phyloP scores from a whole-genome alignment of 2,797 vertebrate genomes.

The Galaxias olidus region DNA sequence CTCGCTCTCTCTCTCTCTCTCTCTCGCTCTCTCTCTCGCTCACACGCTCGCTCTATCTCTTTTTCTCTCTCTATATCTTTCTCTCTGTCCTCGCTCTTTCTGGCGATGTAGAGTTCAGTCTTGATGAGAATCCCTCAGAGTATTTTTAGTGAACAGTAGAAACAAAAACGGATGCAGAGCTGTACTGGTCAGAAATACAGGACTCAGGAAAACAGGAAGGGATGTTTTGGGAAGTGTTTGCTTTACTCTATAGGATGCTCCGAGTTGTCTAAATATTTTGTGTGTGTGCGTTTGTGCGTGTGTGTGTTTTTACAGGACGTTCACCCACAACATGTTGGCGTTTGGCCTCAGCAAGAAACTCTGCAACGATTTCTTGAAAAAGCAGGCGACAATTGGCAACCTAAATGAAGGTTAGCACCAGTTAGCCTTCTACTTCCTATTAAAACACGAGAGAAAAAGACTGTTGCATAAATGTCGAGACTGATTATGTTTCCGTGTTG shows the following conservation, averaged over 20 bases:
- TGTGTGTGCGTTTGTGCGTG: not conserved
- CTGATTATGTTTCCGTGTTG: slow-evolving; percentile 17
- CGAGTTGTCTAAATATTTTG: not conserved
- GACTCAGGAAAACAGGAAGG: too few relatives aligned
- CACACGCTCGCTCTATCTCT: too few relatives aligned
- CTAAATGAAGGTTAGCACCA: slow-evolving; percentile 87
- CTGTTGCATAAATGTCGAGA: too few relatives aligned
- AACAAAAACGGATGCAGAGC: too few relatives aligned
- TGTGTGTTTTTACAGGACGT: slow-evolving; percentile 80
- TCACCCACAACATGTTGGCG: slow-evolving; percentile 97
- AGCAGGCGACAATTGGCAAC: slow-evolving; percentile 94
- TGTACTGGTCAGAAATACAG: too few relatives aligned
- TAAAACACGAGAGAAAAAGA: not conserved
- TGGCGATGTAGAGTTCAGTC: too few relatives aligned
- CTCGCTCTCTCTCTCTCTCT: not conserved
- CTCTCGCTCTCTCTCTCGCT: not conserved
- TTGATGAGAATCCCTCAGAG: too few relatives aligned
- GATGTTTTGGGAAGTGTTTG: too few relatives aligned
- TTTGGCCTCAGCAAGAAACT: slow-evolving; percentile 94
- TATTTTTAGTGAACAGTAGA: too few relatives aligned
- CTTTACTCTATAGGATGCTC: too few relatives aligned
- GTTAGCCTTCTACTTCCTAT: not conserved
- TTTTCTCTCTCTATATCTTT: not conserved
- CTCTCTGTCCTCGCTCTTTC: not conserved
- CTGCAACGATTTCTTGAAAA: slow-evolving; percentile 95